Percentiles rank a stretch among this genome's conserved stretches.
Conservation (phyloP, 2,888 invertebrate genomes). For the Latheticus oryzae region DNA sequence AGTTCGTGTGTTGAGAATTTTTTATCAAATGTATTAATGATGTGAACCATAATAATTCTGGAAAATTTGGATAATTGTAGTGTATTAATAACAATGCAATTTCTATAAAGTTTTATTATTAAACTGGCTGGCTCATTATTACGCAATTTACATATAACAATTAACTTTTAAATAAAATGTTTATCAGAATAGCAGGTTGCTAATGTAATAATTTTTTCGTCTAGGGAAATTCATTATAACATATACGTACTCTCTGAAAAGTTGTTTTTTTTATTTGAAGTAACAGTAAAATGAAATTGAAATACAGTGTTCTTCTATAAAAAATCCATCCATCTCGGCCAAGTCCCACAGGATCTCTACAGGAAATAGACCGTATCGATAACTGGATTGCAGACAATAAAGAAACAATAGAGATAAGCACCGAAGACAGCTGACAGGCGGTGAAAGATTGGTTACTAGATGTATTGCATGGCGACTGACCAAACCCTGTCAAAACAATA, state of each 20-base stretch:
- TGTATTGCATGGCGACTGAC: conserved; percentile 60
- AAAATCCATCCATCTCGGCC: conserved; percentile 65
- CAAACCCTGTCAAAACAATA: conserved; percentile 47
- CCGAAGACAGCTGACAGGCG: conserved; percentile 66
- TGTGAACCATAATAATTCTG: conserved; percentile 24
- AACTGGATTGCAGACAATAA: conserved; percentile 67
- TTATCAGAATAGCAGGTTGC: conserved; percentile 6
- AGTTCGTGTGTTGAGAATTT: too few relatives aligned
- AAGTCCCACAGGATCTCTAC: conserved; percentile 59
- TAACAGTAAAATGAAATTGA: conserved; percentile 48
- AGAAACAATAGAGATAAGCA: conserved; percentile 67
- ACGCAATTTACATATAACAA: conserved; percentile 28
- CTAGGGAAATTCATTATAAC: not conserved
- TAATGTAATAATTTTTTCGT: conserved; percentile 15
- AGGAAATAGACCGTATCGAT: conserved; percentile 63
- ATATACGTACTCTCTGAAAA: conserved; percentile 32
- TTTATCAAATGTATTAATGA: conserved; percentile 20
- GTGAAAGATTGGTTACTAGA: conserved; percentile 65
- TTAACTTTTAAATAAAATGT: conserved; percentile 15
- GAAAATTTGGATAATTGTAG: conserved; percentile 28
- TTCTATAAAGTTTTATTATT: conserved; percentile 25
- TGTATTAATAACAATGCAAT: conserved; percentile 26
- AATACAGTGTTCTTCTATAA: conserved; percentile 50
- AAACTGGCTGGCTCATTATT: conserved; percentile 44
- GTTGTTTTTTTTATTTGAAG: conserved; percentile 47